Base-by-base conservation (phyloP, 1,140 invertebrate genomes). In the Diuraphis noxia region DNA sequence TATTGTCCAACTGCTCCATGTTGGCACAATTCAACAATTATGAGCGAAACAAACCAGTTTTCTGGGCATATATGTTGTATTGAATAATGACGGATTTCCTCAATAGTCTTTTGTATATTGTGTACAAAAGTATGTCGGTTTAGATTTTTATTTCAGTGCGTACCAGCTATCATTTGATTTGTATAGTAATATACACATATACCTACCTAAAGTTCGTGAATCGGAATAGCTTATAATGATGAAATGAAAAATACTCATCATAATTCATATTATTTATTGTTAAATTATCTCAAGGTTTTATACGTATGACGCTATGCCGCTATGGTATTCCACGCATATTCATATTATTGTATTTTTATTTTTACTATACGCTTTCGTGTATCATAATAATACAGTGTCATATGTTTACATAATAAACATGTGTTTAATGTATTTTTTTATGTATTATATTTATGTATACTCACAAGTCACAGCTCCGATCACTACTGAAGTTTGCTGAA, bases 281-380 rank as follows among this genome's bases (percentile, higher is more conserved):
- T 40, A 79, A 90, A 90, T 46, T 46, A 79, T 79, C 23, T 90
- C 88, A 90, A 90, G 88, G 88, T 46, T 79, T 90, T 77, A 46
- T 77, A 34, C 36, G 23, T 87, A 56, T n/a, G n/a, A n/a, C n/a
- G n/a, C n/a, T n/a, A n/a, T 87, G 23, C 56, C 43, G n/a, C 19
- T 49, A 40, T 41, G n/a, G 21, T 86, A 52, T 46, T 49, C 19
- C 43, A 86, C 43, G 5, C 17, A 86, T 49, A 36, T 86, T 49
- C 36, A 46, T 34, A 19, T 86, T 49, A 49, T 86, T 84, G 34
- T 34, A 25, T 10, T 86, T 34, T 36, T 49, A n/a, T n/a, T n/a
- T 86, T 23, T 5, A 34, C 38, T 36, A 23, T 13, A n/a, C n/a
- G n/a, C 19, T 23, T 86, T 86, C 8, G 34, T 36, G 30, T 86